Evolutionary conservation across 2,888 invertebrate genomes (phyloP), one percentile per base, ranked within the genome.

Genomic region (Troides oblongomaculatus): DNA sequence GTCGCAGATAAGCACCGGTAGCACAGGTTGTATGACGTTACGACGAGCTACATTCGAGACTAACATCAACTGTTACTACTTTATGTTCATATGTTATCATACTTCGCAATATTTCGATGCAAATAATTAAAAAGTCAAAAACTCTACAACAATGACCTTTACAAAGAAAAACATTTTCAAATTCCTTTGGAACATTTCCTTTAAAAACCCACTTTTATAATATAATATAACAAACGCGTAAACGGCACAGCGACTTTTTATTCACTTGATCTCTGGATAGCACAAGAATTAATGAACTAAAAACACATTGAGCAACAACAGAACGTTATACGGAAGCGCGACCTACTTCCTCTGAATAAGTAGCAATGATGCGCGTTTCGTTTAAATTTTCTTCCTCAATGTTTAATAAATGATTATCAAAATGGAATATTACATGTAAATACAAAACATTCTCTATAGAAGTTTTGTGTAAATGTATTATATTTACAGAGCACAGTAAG

Each of bases 1-100:
- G 84, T 83, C 84, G 82, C 80, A 85, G 88, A 89, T 88, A 88
- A 88, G 81, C 87, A 73, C 50, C 60, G 50, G 36, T 62, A 23
- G 18, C 50, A 12, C 66, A 50, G 53, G 63, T 39, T 53, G 21
- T 18, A 57, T 23, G 58, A 56, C 57, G 18, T 53, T 53, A n/a
- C n/a, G 12, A 53, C n/a, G n/a, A 53, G 53, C n/a, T 6, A n/a
- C 53, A n/a, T n/a, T n/a, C 53, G 5, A 53, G 6, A n/a, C 53
- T n/a, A n/a, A n/a, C n/a, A n/a, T 6, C 53, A n/a, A 7, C 53
- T 53, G n/a, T 18, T 7, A 0, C n/a, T 18, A 10, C 53, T 18
- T 53, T 53, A n/a, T 53, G 53, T 53, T 53, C n/a, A n/a, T 53
- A 53, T n/a, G n/a, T 6, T n/a, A 53, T 18, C 53, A n/a, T 6